Evolutionary conservation across 2,888 invertebrate genomes (phyloP), one percentile per base, ranked within the genome.

Genomic region (Psylliodes chrysocephalus): DNA sequence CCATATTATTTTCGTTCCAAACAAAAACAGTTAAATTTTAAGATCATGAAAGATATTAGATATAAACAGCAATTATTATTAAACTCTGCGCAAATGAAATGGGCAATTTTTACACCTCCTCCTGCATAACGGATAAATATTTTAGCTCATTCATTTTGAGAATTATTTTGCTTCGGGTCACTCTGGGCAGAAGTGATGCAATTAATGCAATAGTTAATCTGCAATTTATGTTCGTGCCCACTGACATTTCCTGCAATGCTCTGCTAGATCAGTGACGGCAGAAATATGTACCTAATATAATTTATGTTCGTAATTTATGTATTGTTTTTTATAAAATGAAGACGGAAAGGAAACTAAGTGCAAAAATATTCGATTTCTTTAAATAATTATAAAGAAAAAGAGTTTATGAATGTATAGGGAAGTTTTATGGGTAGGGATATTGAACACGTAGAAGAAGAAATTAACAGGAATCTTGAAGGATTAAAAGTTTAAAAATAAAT

Each of bases 141-240:
- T 33, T 33, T 33, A 8, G 10, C 17, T 44, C 19, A 10, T 44
- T 44, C 18, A 30, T 60, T 42, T 25, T 28, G n/a, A 6, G 28
- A 57, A 35, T 52, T 14, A 56, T 8, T 40, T 47, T 33, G 63
- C 63, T 38, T 44, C 46, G 6, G 44, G 57, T 38, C 33, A 18
- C 25, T 49, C 53, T 52, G 40, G 33, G 65, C 61, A 65, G 61
- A 66, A 66, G 62, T 63, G 63, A 63, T 66, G 66, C 66, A 66
- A 66, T 66, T 66, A 66, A 64, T 64, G 64, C 60, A 64, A 67
- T 64, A 64, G 63, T 67, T 67, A 64, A 67, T 64, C 64, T 64
- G 66, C 63, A 61, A 64, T 67, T 67, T 67, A 67, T 67, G 66
- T 61, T 53, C 57, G 38, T 30, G 47, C 46, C 25, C 52, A 57